These are phyloP conservation scores for Aspidapion aeneum DNA, from an alignment of 2,888 invertebrate species.

Conservation along the genomic window DNA sequence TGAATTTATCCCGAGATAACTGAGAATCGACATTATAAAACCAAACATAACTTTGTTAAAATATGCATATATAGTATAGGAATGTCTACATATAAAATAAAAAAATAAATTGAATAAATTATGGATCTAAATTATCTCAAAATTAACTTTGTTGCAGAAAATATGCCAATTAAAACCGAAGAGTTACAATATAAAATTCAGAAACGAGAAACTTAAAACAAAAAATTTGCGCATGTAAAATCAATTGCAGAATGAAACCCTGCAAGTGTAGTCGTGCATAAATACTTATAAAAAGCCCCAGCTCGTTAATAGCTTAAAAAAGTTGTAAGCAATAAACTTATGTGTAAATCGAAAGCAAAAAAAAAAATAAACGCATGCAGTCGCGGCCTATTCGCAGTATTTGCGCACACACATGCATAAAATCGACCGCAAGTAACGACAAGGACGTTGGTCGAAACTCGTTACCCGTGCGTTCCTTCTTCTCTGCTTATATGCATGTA, in stretches of 20 bases:
- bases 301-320: not conserved
- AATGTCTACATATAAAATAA: no score
- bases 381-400: constrained; percentile 6
- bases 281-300: not conserved
- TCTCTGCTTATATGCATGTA: constrained; percentile 35
- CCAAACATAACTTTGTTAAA: no score
- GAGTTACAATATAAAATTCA: not conserved
- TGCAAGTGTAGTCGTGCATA: not conserved
- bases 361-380: no score
- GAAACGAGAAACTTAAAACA: not conserved
- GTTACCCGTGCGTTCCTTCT: constrained; percentile 22
- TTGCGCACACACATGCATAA: constrained; percentile 18
- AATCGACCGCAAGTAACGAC: constrained; percentile 20
- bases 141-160: not conserved
- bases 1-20: not conserved
- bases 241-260: not conserved
- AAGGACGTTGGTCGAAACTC: constrained; percentile 19
- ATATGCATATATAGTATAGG: no score
- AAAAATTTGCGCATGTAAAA: not conserved
- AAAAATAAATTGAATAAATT: no score
- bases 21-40: no score
- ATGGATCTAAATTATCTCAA: no score
- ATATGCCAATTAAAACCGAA: not conserved
- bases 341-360: not conserved
- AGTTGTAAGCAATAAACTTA: not conserved